Conservation (phyloP, 2,113 vertebrate species). For the Speoplatyrhinus poulsoni region DNA sequence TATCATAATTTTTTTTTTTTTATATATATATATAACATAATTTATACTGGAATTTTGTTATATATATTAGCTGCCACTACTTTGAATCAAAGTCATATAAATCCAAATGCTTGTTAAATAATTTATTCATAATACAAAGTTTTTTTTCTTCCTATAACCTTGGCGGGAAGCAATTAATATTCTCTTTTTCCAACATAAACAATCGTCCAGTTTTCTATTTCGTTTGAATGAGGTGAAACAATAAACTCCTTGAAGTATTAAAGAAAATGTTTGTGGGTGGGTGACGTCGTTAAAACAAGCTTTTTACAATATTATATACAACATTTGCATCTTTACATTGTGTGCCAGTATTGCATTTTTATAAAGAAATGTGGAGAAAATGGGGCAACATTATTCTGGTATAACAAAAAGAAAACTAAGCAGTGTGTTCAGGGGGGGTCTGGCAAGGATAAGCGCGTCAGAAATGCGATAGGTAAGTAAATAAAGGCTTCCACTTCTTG, state of each 20-base stretch:
- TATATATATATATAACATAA: too few species aligned
- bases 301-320: conserved; percentile 86
- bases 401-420: conserved; percentile 43
- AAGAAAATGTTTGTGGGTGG: conserved; percentile 25
- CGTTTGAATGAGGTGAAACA: conserved; percentile 59
- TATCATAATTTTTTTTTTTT: too few species aligned
- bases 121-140: conserved; percentile 95
- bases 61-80: conserved; percentile 58
- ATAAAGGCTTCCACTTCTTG: conserved; percentile 56
- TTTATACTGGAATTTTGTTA: conserved; percentile 44
- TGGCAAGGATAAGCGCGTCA: conserved; percentile 31
- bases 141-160: conserved; percentile 74
- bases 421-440: conserved; percentile 22
- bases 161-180: conserved; percentile 75
- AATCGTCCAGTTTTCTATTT: conserved; percentile 51
- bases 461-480: conserved; percentile 25
- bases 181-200: conserved; percentile 71
- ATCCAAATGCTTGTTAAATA: conserved; percentile 87
- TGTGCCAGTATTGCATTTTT: conserved; percentile 64
- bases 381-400: conserved; percentile 58
- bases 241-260: conserved; percentile 51
- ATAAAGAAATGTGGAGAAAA: conserved; percentile 49
- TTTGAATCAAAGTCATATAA: conserved; percentile 50
- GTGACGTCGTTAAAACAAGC: conserved; percentile 65
- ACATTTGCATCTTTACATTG: conserved; percentile 75